These are phyloP conservation scores for Ameiurus melas DNA, from an alignment of 2,113 vertebrate species.

Conservation along the genomic window DNA sequence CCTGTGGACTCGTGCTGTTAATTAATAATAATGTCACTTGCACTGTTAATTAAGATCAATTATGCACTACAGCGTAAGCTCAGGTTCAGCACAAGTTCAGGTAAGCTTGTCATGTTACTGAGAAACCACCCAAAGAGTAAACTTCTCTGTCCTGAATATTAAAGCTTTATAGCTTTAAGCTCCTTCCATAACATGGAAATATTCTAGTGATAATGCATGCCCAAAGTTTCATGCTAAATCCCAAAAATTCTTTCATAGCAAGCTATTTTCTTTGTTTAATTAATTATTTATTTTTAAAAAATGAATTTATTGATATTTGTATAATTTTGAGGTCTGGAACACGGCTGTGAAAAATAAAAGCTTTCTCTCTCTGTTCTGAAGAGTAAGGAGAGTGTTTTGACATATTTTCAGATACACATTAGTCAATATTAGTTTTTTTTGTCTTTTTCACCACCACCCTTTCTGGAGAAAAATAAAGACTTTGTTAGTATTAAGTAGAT, in stretches of 20 bases:
- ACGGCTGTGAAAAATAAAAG: too few relatives aligned
- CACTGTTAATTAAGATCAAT: not conserved
- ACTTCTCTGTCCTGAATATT: not conserved
- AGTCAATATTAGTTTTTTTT: too few relatives aligned
- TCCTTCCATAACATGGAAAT: not conserved
- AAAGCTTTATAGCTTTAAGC: not conserved
- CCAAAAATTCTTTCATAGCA: not conserved
- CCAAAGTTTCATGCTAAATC: not conserved
- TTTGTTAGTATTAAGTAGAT: too few relatives aligned
- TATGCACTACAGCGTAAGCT: not conserved
- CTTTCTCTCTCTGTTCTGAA: too few relatives aligned
- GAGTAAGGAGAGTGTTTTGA: too few relatives aligned
- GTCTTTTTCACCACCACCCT: not conserved
- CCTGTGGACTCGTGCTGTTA: not conserved
- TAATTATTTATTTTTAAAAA: too few relatives aligned
- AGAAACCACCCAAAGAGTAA: not conserved
- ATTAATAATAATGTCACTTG: constrained; percentile 3
- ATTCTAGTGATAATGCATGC: not conserved
- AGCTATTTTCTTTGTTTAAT: not conserved
- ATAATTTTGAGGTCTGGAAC: too few relatives aligned
- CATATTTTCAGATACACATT: too few relatives aligned
- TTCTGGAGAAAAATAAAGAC: not conserved
- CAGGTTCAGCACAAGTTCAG: not conserved
- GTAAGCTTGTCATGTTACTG: not conserved
- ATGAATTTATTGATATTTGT: too few relatives aligned